phyloP scores from a whole-genome alignment of 2,888 invertebrate genomes.

The Diaperis boleti region DNA sequence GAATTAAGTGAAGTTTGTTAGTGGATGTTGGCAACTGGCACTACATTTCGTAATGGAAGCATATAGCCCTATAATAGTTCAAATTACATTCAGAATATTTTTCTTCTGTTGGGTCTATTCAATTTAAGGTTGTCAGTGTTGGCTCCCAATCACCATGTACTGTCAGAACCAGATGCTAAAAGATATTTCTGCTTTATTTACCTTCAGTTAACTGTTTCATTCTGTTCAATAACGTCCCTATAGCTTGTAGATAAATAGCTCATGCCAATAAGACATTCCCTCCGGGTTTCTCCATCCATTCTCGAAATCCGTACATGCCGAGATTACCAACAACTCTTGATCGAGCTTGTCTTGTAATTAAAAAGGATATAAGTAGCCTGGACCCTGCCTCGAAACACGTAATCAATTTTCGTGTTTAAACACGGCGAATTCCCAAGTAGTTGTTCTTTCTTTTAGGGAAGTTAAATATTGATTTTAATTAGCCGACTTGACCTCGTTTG shows the following conservation, averaged over 20 bases:
- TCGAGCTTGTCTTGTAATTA: conserved; percentile 25
- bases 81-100: no score
- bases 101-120: no score
- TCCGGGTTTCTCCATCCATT: conserved; percentile 25
- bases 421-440: no score
- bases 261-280: conserved; percentile 22
- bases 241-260: conserved; percentile 13
- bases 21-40: no score
- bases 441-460: background rate
- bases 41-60: no score
- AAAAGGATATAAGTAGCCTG: conserved; percentile 14
- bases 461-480: conserved; percentile 17
- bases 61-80: no score
- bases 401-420: conserved; percentile 10
- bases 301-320: conserved; percentile 11
- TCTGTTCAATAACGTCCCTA: conserved; percentile 12
- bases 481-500: no score
- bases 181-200: no score
- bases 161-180: no score
- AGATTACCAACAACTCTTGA: conserved; percentile 23
- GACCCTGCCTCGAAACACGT: conserved; percentile 2
- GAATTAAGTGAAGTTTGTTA: no score
- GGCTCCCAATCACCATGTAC: no score
- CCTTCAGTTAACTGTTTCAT: conserved; percentile 11
- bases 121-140: no score